Conservation (phyloP, 1,140 invertebrate genomes). For the Onthophagus taurus region DNA sequence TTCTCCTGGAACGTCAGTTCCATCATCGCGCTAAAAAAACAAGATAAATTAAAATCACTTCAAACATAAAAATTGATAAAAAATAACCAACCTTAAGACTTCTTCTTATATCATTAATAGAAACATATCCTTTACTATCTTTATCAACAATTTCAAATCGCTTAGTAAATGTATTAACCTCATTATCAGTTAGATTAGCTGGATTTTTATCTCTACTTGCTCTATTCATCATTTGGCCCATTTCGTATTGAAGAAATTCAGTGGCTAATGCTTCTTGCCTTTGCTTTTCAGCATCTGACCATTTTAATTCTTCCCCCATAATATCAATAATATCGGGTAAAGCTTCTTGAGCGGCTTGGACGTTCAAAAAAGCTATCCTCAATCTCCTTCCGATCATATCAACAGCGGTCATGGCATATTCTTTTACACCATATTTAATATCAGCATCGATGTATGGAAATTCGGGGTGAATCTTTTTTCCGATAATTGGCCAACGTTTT, state of each 20-base stretch:
- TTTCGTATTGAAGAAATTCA: conserved; percentile 86
- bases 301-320: conserved; percentile 93
- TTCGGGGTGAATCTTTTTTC: conserved; percentile 90
- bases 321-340: conserved; percentile 87
- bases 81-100: conserved; percentile 73
- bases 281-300: conserved; percentile 58
- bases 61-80: too few relatives aligned
- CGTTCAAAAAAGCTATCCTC: conserved; percentile 91
- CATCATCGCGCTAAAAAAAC: conserved; percentile 63
- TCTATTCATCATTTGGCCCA: conserved; percentile 92
- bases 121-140: conserved; percentile 95
- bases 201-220: conserved; percentile 79
- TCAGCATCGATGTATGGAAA: conserved; percentile 99
- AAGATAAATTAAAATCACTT: too few relatives aligned
- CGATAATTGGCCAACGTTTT: conserved; percentile 94
- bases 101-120: conserved; percentile 90
- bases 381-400: conserved; percentile 93
- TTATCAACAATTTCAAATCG: conserved; percentile 92
- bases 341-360: conserved; percentile 92
- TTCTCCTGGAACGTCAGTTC: conserved; percentile 81
- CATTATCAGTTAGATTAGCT: conserved; percentile 89
- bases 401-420: conserved; percentile 93
- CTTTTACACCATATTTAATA: conserved; percentile 84
- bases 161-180: conserved; percentile 89
- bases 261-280: conserved; percentile 68